phyloP scores from a whole-genome alignment of 2,888 invertebrate species.

The Tiliacea aurago region DNA sequence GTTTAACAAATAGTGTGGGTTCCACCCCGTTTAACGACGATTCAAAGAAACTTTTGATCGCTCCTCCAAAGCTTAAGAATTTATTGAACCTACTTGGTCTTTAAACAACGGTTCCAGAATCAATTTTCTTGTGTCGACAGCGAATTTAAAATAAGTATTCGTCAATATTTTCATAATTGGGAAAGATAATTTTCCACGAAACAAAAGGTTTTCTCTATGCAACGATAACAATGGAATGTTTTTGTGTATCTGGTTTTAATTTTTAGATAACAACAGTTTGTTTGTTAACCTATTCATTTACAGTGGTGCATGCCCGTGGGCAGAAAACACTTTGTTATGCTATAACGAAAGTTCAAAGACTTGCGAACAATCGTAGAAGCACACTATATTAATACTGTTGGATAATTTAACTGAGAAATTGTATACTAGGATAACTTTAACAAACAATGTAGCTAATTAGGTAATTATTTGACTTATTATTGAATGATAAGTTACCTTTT shows the following conservation, averaged over 20 bases:
- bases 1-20: slow-evolving; percentile 48
- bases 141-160: neutral
- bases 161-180: slow-evolving; percentile 26
- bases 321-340: neutral
- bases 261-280: neutral
- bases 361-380: neutral
- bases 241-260: neutral
- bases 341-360: neutral
- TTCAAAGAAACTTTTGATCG: slow-evolving; percentile 42
- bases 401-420: neutral
- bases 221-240: slow-evolving; percentile 7
- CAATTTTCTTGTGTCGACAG: slow-evolving; percentile 3
- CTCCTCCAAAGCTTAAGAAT: slow-evolving; percentile 33
- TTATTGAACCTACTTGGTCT: slow-evolving; percentile 29
- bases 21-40: slow-evolving; percentile 31
- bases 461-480: neutral
- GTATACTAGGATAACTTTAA: neutral
- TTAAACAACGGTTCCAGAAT: slow-evolving; percentile 3
- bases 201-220: slow-evolving; percentile 11
- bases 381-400: neutral
- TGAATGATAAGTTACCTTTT: slow-evolving; percentile 31
- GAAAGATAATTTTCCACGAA: neutral
- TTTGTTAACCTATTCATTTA: neutral
- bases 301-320: neutral
- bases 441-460: no score